These are phyloP conservation scores for Andricus grossulariae DNA, from an alignment of 1,140 invertebrate species.

Conservation along the genomic window DNA sequence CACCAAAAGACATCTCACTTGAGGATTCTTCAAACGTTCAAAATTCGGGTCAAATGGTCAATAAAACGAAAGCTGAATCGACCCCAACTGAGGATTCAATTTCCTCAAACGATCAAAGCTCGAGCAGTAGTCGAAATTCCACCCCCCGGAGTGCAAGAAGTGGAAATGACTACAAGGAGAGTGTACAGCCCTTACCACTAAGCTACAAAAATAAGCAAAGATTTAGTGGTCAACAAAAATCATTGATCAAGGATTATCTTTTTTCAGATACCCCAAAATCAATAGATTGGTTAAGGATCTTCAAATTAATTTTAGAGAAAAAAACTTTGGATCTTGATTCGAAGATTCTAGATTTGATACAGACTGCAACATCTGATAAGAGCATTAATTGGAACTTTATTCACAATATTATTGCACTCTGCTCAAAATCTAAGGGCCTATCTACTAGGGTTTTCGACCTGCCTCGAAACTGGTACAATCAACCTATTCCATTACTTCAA, in stretches of 20 bases:
- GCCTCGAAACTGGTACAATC: background rate
- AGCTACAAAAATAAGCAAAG: too few relatives aligned
- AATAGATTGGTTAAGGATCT: background rate
- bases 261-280: background rate
- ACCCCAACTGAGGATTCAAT: conserved; percentile 20
- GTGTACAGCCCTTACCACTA: too few relatives aligned
- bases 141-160: background rate
- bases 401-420: background rate
- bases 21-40: background rate
- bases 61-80: conserved; percentile 2
- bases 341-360: too few relatives aligned
- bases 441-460: background rate
- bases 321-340: background rate
- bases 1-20: background rate
- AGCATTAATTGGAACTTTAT: background rate
- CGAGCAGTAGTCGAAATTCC: too few relatives aligned
- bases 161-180: background rate
- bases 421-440: background rate
- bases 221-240: background rate
- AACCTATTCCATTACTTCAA: too few relatives aligned
- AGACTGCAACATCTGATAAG: too few relatives aligned
- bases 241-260: background rate
- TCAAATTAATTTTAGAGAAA: background rate
- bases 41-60: background rate
- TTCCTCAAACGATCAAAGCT: conserved; percentile 12